Evolutionary conservation across 2,888 invertebrate species (phyloP).

Genomic region (Odontocerum albicorne): DNA sequence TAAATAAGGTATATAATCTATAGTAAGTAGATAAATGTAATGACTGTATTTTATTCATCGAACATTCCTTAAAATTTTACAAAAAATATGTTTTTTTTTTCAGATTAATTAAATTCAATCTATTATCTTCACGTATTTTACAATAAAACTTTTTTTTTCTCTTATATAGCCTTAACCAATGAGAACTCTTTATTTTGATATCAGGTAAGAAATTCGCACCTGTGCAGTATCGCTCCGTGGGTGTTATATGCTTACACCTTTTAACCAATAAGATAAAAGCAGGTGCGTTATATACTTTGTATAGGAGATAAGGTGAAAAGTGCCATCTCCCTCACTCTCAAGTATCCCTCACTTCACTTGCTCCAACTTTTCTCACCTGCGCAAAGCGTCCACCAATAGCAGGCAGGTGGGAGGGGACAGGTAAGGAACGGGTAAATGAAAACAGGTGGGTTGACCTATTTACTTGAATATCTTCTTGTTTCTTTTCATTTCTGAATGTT

Average conservation of each 20-base stretch:
- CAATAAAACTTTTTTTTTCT: too few relatives aligned
- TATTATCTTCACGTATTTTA: too few relatives aligned
- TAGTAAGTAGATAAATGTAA: too few relatives aligned
- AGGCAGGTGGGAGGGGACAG: slow-evolving; percentile 18
- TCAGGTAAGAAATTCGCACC: slow-evolving; percentile 25
- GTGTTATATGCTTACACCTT: slow-evolving; percentile 14
- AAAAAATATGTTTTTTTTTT: too few relatives aligned
- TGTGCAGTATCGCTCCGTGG: slow-evolving; percentile 15
- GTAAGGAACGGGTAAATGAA: too few relatives aligned
- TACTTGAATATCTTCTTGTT: too few relatives aligned
- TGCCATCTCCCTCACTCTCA: slow-evolving; percentile 16
- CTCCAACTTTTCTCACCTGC: slow-evolving; percentile 22
- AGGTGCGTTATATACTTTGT: slow-evolving; percentile 21
- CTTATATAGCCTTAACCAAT: slow-evolving; percentile 18
- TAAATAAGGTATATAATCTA: too few relatives aligned
- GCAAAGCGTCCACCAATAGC: slow-evolving; percentile 18
- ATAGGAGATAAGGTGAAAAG: slow-evolving; percentile 5
- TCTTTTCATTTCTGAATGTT: too few relatives aligned
- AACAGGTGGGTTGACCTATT: too few relatives aligned
- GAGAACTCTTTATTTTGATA: background rate
- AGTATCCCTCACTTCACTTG: background rate
- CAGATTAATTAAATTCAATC: too few relatives aligned
- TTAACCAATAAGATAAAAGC: slow-evolving; percentile 30
- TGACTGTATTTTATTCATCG: too few relatives aligned
- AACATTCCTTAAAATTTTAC: too few relatives aligned